Evolutionary conservation across 1,140 invertebrate genomes (phyloP), one percentile per base, ranked within the genome.

Genomic region (Nebria ingens): DNA sequence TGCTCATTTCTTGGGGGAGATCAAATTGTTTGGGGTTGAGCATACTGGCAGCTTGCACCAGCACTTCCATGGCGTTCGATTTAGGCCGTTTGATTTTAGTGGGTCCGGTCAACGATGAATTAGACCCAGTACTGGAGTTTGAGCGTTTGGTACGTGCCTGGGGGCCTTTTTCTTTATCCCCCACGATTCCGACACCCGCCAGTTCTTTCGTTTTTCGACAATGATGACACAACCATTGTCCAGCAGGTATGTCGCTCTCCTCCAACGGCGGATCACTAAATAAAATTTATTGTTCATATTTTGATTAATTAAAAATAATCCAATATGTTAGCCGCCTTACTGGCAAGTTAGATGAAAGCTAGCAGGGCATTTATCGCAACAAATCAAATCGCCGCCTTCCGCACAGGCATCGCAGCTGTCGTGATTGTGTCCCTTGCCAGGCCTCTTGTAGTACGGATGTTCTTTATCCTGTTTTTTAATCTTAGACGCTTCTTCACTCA

Each of bases 261-360:
- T 88, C 85, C 38, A 97, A 69, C 2, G 93, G 91, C 13, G 92
- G 93, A 75, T 95, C 89, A 76, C 91, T 93, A 34, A 34, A 6
- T 9, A 6, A 34, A n/a, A n/a, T n/a, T n/a, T n/a, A n/a, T n/a
- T n/a, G n/a, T n/a, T n/a, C n/a, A n/a, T n/a, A n/a, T n/a, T n/a
- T n/a, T n/a, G n/a, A n/a, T n/a, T n/a, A n/a, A n/a, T n/a, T n/a
- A n/a, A n/a, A n/a, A n/a, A n/a, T n/a, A n/a, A n/a, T n/a, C n/a
- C n/a, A n/a, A 17, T 60, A 53, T 52, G 25, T 3, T 58, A 80
- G n/a, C n/a, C n/a, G n/a, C n/a, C 86, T 83, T 75, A 94, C 90
- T 96, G 91, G 81, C 93, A 97, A 52, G 85, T 80, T 45, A 96
- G 76, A 75, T 97, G 94, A 74, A 97, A 97, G 25, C 93, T 93